A percentile compares a stretch with the other conserved stretches of the same genome.
Conservation (phyloP, 2,797 vertebrate species). For the Myoxocephalus aenaeus region DNA sequence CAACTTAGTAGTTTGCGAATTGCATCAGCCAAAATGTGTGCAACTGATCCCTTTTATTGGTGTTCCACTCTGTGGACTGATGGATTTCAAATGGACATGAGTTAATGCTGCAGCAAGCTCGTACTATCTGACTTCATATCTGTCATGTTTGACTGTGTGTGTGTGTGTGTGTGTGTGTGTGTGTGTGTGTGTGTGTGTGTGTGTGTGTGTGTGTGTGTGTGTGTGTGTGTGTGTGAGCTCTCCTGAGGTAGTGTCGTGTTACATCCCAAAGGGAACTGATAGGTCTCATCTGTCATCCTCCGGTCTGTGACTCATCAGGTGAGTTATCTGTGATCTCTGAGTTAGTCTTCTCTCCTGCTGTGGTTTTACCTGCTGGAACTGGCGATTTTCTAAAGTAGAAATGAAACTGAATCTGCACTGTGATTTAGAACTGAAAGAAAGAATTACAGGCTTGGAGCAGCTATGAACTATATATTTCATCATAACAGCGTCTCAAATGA, state of each 20-base stretch:
- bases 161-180: slow-evolving; percentile 18
- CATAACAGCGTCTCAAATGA: neutral
- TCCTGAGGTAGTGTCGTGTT: slow-evolving; percentile 52
- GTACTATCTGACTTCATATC: slow-evolving; percentile 32
- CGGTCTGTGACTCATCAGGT: slow-evolving; percentile 69
- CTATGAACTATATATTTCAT: neutral
- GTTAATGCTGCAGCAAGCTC: slow-evolving; percentile 27
- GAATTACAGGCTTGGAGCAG: neutral
- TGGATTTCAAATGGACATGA: slow-evolving; percentile 26
- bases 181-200: slow-evolving; percentile 7
- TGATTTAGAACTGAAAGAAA: neutral
- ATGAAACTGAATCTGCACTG: neutral
- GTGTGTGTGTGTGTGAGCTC: slow-evolving; percentile 8
- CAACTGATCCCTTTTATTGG: slow-evolving; percentile 29
- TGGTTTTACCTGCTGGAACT: slow-evolving; percentile 54
- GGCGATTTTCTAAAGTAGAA: slow-evolving; percentile 19
- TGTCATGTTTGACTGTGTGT: slow-evolving; percentile 24
- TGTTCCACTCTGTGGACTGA: neutral
- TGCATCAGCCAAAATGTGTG: slow-evolving; percentile 22
- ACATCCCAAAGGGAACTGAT: slow-evolving; percentile 62
- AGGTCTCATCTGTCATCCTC: slow-evolving; percentile 69
- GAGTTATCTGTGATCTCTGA: slow-evolving; percentile 68
- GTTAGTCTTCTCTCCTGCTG: slow-evolving; percentile 40
- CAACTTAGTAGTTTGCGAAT: neutral
- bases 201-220: slow-evolving; percentile 22